Evolutionary conservation across 2,888 invertebrate genomes (phyloP).

Genomic region (Heliconius aoede): DNA sequence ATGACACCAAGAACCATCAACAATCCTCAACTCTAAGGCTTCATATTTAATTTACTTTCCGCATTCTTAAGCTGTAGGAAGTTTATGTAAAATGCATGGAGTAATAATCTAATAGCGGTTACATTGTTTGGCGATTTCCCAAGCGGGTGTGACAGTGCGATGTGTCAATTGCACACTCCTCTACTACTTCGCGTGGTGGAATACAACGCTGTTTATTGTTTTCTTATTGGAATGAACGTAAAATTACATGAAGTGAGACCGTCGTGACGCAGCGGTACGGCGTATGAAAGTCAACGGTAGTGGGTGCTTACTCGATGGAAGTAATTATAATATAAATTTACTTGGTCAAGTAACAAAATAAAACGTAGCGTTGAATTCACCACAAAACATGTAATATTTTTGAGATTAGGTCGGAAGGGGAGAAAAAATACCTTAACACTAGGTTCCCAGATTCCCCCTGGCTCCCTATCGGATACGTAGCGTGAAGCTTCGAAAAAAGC

Average conservation of each 20-base stretch:
- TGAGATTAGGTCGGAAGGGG: too few species aligned
- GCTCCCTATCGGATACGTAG: too few species aligned
- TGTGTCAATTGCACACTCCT: slow-evolving; percentile 38
- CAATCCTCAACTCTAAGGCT: background rate
- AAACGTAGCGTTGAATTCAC: too few species aligned
- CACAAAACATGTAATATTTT: too few species aligned
- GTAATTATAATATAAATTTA: too few species aligned
- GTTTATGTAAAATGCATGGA: slow-evolving; percentile 45
- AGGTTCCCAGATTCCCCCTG: background rate
- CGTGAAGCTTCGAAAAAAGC: too few species aligned
- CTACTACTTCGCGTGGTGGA: slow-evolving; percentile 32
- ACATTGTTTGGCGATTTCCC: slow-evolving; percentile 48
- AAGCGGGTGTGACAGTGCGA: slow-evolving; percentile 41
- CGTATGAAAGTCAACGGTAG: too few species aligned
- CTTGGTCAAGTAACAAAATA: too few species aligned
- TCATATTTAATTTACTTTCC: slow-evolving; percentile 24
- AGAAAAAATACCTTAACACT: background rate
- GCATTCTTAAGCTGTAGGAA: slow-evolving; percentile 31
- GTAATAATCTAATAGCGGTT: slow-evolving; percentile 50
- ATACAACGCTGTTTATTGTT: slow-evolving; percentile 7
- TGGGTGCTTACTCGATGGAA: too few species aligned
- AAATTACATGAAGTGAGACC: too few species aligned
- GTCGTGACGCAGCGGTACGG: too few species aligned
- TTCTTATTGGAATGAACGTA: background rate
- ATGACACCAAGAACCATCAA: background rate